Evolutionary conservation across 2,888 invertebrate species (phyloP).

Genomic region (Thymelicus sylvestris): DNA sequence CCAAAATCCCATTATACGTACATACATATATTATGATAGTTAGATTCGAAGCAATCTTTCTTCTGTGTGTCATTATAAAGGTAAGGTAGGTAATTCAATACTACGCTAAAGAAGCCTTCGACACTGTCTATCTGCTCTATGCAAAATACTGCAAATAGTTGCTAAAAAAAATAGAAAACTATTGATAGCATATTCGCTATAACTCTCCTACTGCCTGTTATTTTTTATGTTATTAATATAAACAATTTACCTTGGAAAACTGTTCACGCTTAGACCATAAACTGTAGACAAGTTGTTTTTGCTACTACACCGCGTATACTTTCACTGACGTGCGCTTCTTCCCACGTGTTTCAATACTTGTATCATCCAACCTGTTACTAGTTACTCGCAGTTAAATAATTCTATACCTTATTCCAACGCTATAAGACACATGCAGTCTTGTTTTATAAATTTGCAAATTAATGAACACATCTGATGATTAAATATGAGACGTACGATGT

Average conservation of each 20-base stretch:
- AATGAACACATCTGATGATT: neutral
- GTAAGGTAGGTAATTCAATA: too few relatives aligned
- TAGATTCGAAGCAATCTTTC: too few relatives aligned
- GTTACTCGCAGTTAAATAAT: neutral
- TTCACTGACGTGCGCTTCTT: constrained; percentile 53
- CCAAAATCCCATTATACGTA: too few relatives aligned
- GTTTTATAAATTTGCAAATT: constrained; percentile 20
- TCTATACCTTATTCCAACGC: constrained; percentile 14
- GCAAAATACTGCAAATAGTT: too few relatives aligned
- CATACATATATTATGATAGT: too few relatives aligned
- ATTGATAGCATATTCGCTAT: too few relatives aligned
- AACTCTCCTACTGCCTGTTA: too few relatives aligned
- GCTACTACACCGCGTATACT: constrained; percentile 50
- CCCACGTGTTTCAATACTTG: constrained; percentile 50
- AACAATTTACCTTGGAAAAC: neutral
- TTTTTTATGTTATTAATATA: neutral
- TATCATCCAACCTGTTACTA: neutral
- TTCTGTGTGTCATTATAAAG: too few relatives aligned
- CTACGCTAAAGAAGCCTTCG: too few relatives aligned
- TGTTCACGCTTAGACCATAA: constrained; percentile 40
- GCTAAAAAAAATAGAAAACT: too few relatives aligned
- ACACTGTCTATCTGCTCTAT: too few relatives aligned
- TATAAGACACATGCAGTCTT: constrained; percentile 15
- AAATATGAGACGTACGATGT: constrained; percentile 12
- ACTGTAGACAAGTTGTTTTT: constrained; percentile 46